phyloP scores from a whole-genome alignment of 2,888 invertebrate genomes.

The Lamellibrachia satsuma region DNA sequence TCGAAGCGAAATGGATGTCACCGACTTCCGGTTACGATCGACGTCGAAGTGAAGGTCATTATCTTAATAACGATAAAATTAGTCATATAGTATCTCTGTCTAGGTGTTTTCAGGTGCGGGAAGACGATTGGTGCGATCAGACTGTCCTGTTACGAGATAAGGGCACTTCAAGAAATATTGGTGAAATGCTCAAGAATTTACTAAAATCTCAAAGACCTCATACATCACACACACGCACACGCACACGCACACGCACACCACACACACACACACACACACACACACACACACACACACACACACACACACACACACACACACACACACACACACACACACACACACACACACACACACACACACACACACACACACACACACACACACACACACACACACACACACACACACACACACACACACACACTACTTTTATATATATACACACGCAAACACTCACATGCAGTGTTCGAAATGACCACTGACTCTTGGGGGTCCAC shows the following conservation, averaged over 20 bases:
- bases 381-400: neutral
- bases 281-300: neutral
- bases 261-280: conserved; percentile 23
- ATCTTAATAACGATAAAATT: too few species aligned
- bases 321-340: conserved; percentile 13
- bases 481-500: too few species aligned
- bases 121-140: too few species aligned
- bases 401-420: conserved; percentile 13
- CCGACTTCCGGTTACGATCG: too few species aligned
- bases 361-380: neutral
- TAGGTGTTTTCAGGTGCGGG: neutral
- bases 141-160: too few species aligned
- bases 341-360: conserved; percentile 8
- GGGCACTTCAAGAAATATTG: too few species aligned
- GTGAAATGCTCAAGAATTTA: too few species aligned
- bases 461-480: too few species aligned
- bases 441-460: too few species aligned
- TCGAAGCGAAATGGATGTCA: too few species aligned
- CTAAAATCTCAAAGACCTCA: neutral
- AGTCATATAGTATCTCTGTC: too few species aligned
- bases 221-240: conserved; percentile 17
- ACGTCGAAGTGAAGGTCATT: too few species aligned
- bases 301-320: neutral
- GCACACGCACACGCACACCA: conserved; percentile 14
- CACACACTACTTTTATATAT: neutral